Conservation (phyloP, 2,113 vertebrate species). For the Labeo catla region DNA sequence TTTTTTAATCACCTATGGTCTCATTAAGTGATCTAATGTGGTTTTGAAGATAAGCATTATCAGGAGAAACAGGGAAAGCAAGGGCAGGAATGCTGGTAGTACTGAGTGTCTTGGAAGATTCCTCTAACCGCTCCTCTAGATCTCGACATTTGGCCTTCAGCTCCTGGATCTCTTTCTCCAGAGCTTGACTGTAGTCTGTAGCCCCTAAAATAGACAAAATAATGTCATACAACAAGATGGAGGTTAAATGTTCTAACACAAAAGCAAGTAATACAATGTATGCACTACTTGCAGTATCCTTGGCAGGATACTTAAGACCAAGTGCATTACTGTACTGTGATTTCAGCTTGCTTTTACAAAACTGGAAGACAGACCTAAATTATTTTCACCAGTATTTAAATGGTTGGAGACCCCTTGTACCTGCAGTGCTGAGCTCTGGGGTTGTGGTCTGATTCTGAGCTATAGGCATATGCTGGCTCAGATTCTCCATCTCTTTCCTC, state of each 20-base stretch:
- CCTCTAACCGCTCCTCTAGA: conserved; percentile 68
- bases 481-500: conserved; percentile 88
- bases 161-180: conserved; percentile 72
- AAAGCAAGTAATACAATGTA: background rate
- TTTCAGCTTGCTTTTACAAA: background rate
- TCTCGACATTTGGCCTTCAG: conserved; percentile 67
- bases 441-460: conserved; percentile 16
- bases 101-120: conserved; percentile 26
- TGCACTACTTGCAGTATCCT: background rate
- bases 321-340: background rate
- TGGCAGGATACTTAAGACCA: background rate
- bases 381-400: background rate
- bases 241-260: background rate
- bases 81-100: conserved; percentile 7
- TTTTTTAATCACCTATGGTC: conserved; percentile 61
- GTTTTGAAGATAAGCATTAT: conserved; percentile 61
- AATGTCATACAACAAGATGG: background rate
- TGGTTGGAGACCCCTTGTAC: conserved; percentile 36
- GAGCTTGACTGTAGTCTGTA: conserved; percentile 65
- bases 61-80: conserved; percentile 48
- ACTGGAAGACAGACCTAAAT: background rate
- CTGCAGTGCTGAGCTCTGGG: conserved; percentile 47
- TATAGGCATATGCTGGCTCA: conserved; percentile 58
- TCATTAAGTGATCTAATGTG: conserved; percentile 50
- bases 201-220: conserved; percentile 25